Conservation (phyloP, 2,113 vertebrate genomes). For the Phocoena phocoena region DNA sequence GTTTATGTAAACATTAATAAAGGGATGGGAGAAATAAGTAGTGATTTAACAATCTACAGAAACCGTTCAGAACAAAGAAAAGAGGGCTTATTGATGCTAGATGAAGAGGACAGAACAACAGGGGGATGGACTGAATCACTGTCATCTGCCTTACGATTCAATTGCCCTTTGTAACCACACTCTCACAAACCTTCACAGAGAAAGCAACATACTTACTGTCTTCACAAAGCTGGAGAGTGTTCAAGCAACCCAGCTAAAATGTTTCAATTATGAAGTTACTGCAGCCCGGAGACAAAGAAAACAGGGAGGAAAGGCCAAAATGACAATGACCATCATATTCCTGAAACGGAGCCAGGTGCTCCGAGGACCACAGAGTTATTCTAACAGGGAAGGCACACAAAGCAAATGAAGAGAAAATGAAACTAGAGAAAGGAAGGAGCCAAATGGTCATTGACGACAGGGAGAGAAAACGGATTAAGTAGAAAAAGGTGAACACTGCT, state of each 20-base stretch:
- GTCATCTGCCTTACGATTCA: neutral
- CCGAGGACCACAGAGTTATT: neutral
- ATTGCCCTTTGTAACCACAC: neutral
- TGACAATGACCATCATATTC: neutral
- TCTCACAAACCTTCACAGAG: neutral
- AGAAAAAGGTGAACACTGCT: neutral
- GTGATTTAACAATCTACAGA: neutral
- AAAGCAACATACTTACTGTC: neutral
- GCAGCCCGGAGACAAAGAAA: constrained; percentile 5
- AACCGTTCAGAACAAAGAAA: neutral
- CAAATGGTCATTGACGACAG: neutral
- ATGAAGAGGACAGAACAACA: neutral
- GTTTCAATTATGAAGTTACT: neutral
- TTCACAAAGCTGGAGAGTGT: neutral
- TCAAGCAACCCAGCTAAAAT: constrained; percentile 29
- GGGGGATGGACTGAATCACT: neutral
- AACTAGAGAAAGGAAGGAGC: neutral
- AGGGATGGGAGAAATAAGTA: neutral
- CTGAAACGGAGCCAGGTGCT: neutral
- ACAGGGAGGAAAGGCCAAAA: constrained; percentile 10
- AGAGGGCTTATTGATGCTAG: neutral
- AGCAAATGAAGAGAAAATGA: constrained; percentile 17
- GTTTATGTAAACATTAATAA: constrained; percentile 5
- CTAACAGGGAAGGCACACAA: neutral
- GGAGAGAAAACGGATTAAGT: neutral